These are phyloP conservation scores for Drosophila cognata DNA, from an alignment of 2,888 invertebrate genomes.

Conservation along the genomic window DNA sequence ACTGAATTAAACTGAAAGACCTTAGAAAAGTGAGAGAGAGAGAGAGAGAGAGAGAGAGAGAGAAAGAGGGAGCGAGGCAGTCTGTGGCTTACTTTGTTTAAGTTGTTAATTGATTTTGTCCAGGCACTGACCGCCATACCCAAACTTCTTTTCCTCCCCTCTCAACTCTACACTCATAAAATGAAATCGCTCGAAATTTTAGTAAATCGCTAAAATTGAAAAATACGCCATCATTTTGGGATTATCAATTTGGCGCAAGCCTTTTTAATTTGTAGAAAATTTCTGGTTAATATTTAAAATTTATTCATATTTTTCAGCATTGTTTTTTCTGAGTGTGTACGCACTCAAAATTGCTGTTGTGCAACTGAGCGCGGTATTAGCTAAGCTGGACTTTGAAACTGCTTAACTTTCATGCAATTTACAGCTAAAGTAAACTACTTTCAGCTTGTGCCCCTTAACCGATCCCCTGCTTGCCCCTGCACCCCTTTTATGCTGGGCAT, in stretches of 20 bases:
- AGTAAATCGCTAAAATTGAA: background rate
- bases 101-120: constrained; percentile 76
- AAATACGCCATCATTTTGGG: too few species aligned
- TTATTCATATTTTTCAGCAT: background rate
- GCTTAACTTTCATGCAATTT: constrained; percentile 79
- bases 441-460: constrained; percentile 9
- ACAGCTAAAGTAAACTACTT: constrained; percentile 76
- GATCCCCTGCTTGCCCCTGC: background rate
- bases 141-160: background rate
- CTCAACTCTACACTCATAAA: background rate
- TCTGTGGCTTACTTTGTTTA: constrained; percentile 53
- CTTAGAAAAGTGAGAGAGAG: constrained; percentile 4
- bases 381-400: constrained; percentile 77
- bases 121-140: background rate
- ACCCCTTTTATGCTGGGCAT: constrained; percentile 48
- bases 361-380: constrained; percentile 78
- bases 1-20: constrained; percentile 1
- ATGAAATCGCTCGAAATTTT: background rate
- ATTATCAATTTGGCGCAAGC: too few species aligned
- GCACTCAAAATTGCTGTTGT: constrained; percentile 67
- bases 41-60: background rate
- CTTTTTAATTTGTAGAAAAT: background rate
- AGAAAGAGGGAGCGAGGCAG: background rate
- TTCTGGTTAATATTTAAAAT: background rate
- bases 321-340: background rate